Evolutionary conservation across 2,113 vertebrate genomes (phyloP).

Genomic region (Telmatochromis sp.): DNA sequence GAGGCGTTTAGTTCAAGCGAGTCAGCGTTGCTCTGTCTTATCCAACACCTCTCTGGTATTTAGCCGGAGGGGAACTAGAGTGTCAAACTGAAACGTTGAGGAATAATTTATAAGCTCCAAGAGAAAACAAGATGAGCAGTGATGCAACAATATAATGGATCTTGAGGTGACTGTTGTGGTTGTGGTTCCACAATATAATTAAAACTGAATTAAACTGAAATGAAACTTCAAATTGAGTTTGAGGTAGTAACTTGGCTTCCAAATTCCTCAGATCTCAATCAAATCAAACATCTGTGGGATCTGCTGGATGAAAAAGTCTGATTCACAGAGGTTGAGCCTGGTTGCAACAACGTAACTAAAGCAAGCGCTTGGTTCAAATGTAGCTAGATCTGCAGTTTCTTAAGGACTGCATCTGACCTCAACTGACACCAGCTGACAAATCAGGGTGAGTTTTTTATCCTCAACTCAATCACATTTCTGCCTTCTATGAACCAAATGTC

Average conservation of each 20-base stretch:
- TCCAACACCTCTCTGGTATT: slow-evolving; percentile 23
- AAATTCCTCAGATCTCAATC: not conserved
- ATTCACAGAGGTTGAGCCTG: not conserved
- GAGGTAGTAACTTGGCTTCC: not conserved
- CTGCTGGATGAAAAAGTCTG: not conserved
- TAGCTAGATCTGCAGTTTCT: not conserved
- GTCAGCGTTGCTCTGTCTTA: not conserved
- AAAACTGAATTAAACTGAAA: not conserved
- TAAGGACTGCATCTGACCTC: not conserved
- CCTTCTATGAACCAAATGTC: not conserved
- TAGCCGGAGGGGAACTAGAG: not conserved
- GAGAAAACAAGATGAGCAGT: not conserved
- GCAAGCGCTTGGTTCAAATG: not conserved
- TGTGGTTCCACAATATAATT: not conserved
- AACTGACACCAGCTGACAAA: not conserved
- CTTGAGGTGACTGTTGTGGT: not conserved
- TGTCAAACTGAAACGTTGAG: not conserved
- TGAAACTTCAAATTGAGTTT: not conserved
- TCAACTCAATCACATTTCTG: not conserved
- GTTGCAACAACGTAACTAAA: not conserved
- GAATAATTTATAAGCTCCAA: not conserved
- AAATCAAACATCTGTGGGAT: not conserved
- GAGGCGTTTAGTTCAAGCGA: slow-evolving; percentile 6
- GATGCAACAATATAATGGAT: not conserved
- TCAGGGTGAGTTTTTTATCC: not conserved